Conservation (phyloP, 2,113 vertebrate species). For the Noturus placidus region DNA sequence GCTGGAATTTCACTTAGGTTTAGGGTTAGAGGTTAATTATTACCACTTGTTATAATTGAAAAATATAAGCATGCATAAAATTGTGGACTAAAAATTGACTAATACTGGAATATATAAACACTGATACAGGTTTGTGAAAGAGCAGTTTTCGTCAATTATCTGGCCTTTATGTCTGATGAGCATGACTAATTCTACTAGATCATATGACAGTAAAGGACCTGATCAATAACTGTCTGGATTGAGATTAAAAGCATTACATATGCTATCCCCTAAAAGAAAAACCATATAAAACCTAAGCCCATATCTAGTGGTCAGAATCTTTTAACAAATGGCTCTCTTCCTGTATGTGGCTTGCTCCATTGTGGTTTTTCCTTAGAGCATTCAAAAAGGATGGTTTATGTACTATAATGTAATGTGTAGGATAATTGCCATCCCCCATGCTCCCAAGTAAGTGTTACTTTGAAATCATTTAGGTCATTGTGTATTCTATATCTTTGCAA, state of each 20-base stretch:
- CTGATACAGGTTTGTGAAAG: neutral
- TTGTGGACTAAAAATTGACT: neutral
- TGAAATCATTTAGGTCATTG: neutral
- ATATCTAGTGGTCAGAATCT: slow-evolving; percentile 8
- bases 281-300: slow-evolving; percentile 15
- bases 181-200: slow-evolving; percentile 15
- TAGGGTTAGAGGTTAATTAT: too few relatives aligned
- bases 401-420: neutral
- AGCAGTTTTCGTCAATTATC: neutral
- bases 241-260: slow-evolving; percentile 28
- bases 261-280: slow-evolving; percentile 27
- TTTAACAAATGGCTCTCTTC: slow-evolving; percentile 36
- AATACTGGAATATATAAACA: neutral
- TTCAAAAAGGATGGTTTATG: slow-evolving; percentile 51
- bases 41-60: neutral
- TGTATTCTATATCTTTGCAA: neutral
- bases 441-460: neutral
- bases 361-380: slow-evolving; percentile 66
- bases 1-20: too few relatives aligned
- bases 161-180: neutral
- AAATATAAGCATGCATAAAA: neutral
- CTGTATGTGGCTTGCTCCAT: slow-evolving; percentile 64
- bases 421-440: neutral
- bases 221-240: slow-evolving; percentile 31
- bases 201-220: neutral